A percentile compares a stretch with the other conserved stretches of the same genome.
phyloP scores from a whole-genome alignment of 2,113 vertebrate genomes.

The human region DNA sequence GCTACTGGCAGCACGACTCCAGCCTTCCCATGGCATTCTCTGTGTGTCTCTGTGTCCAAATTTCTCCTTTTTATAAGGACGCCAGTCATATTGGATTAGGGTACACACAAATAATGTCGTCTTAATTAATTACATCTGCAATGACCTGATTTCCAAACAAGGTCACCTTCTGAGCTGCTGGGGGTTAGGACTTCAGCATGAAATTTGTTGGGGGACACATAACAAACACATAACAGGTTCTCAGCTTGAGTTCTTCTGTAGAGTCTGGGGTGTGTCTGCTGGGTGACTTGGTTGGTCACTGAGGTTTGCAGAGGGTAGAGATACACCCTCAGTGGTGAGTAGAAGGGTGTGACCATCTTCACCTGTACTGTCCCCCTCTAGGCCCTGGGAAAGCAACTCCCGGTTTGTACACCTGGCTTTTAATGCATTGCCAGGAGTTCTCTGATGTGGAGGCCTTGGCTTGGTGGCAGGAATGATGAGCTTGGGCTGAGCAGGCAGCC shows the following conservation, averaged over 20 bases:
- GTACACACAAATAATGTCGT: not conserved
- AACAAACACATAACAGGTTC: accelerated
- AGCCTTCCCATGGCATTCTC: accelerated
- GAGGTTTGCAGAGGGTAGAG: not conserved
- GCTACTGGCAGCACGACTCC: not conserved
- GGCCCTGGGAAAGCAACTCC: not conserved
- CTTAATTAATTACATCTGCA: not conserved
- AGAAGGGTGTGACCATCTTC: not conserved
- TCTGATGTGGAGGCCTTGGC: not conserved
- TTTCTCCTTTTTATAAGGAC: not conserved
- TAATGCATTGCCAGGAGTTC: accelerated
- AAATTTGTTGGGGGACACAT: not conserved
- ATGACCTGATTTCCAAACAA: not conserved
- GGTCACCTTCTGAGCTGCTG: not conserved
- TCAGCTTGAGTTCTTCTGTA: not conserved
- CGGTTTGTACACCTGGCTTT: not conserved
- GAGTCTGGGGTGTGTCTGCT: not conserved
- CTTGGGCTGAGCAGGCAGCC: not conserved
- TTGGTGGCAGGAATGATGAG: not conserved
- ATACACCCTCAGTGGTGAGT: not conserved
- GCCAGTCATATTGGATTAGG: not conserved
- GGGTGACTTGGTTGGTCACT: not conserved
- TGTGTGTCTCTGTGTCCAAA: not conserved
- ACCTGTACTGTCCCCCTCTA: not conserved
- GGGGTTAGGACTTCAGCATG: not conserved